Percentiles rank a stretch among this genome's conserved stretches.
phyloP scores from a whole-genome alignment of 1,140 invertebrate genomes.

The Drosophila trapezifrons region DNA sequence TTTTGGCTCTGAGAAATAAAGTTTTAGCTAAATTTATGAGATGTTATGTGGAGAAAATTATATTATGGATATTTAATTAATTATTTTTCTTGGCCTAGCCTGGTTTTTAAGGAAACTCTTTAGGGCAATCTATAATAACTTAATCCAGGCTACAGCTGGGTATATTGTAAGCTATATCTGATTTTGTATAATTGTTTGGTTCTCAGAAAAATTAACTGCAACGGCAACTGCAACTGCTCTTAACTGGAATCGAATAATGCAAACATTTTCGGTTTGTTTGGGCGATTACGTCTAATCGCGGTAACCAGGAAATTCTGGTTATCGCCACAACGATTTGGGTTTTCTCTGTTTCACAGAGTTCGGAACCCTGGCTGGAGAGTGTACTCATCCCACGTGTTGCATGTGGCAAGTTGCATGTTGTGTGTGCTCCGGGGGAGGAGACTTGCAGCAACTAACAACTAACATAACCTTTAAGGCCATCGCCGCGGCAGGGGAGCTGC shows the following conservation, averaged over 20 bases:
- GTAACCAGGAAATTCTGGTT: constrained; percentile 22
- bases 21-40: neutral
- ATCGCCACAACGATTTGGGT: neutral
- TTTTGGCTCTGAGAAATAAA: constrained; percentile 5
- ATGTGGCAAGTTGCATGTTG: constrained; percentile 34
- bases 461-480: constrained; percentile 79
- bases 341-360: neutral
- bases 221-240: constrained; percentile 19
- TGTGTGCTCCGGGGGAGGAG: constrained; percentile 50
- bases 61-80: no score
- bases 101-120: no score
- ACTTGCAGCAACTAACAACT: constrained; percentile 57
- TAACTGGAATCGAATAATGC: constrained; percentile 24
- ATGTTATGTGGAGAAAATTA: no score
- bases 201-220: neutral
- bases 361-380: constrained; percentile 9
- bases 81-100: no score
- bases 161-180: neutral
- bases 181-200: neutral
- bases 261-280: constrained; percentile 32
- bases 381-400: constrained; percentile 31
- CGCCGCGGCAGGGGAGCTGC: constrained; percentile 39
- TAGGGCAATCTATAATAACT: no score
- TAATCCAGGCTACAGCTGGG: neutral
- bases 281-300: constrained; percentile 11